phyloP scores from a whole-genome alignment of 2,113 vertebrate species.

The Pavo muticus region DNA sequence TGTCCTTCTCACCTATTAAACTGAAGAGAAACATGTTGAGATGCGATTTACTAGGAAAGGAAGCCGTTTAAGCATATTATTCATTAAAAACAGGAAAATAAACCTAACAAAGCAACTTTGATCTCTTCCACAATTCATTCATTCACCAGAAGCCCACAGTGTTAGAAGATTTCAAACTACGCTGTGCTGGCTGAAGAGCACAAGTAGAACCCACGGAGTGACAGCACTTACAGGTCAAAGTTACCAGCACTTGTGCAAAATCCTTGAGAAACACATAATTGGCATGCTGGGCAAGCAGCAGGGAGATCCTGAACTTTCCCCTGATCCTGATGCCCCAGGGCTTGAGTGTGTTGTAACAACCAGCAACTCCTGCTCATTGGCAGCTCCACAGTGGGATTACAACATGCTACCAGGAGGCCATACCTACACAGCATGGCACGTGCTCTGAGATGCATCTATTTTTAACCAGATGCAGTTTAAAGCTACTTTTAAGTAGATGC shows the following conservation, averaged over 20 bases:
- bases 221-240: neutral
- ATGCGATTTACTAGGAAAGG: conserved; percentile 16
- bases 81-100: conserved; percentile 60
- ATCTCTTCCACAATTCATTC: conserved; percentile 23
- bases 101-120: conserved; percentile 45
- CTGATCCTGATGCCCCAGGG: rapidly evolving
- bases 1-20: conserved; percentile 27
- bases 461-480: conserved; percentile 27
- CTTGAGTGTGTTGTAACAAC: neutral
- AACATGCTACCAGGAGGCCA: neutral
- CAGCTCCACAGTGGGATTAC: neutral
- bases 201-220: rapidly evolving
- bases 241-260: neutral
- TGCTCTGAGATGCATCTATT: conserved; percentile 19
- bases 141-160: neutral
- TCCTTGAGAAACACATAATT: neutral
- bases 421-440: neutral
- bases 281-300: neutral
- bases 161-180: neutral
- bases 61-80: conserved; percentile 48
- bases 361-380: neutral
- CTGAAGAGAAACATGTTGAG: neutral
- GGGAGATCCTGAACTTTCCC: neutral
- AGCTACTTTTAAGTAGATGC: conserved; percentile 29
- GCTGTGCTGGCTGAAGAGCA: neutral